Percentiles rank a stretch among this genome's conserved stretches.
phyloP scores from a whole-genome alignment of 1,140 invertebrate species.

The Achatina immaculata region DNA sequence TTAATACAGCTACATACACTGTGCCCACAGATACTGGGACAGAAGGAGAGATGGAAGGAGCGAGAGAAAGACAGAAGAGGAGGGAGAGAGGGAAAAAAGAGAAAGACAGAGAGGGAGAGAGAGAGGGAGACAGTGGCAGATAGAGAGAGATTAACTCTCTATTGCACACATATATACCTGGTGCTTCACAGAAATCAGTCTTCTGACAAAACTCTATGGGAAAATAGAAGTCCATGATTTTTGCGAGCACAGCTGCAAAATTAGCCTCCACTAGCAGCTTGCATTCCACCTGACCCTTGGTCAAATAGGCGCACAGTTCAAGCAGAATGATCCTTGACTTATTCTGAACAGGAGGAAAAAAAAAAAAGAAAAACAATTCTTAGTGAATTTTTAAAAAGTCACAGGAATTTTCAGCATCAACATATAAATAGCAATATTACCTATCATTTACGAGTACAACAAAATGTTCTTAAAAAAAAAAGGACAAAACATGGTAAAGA shows the following conservation, averaged over 20 bases:
- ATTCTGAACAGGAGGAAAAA: background rate
- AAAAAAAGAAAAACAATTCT: background rate
- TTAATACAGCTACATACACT: too few relatives aligned
- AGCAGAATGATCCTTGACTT: background rate
- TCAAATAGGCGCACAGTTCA: background rate
- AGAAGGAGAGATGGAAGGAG: too few relatives aligned
- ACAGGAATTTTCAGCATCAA: background rate
- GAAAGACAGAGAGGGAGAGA: too few relatives aligned
- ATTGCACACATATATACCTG: too few relatives aligned
- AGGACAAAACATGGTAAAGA: background rate
- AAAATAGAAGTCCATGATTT: background rate
- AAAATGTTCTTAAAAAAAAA: background rate
- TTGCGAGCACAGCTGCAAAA: background rate
- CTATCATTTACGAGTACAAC: background rate
- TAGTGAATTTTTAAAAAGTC: background rate
- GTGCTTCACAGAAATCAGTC: constrained; percentile 24
- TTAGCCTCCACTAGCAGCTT: background rate
- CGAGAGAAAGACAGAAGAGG: too few relatives aligned
- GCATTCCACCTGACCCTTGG: background rate
- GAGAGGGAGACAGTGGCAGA: too few relatives aligned
- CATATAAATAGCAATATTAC: background rate
- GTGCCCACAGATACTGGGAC: too few relatives aligned
- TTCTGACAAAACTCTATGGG: constrained; percentile 27
- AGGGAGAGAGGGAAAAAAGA: too few relatives aligned
- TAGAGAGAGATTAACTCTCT: too few relatives aligned